A percentile compares a stretch with the other conserved stretches of the same genome.
These are phyloP conservation scores for Artibeus lituratus DNA, from an alignment of 2,797 vertebrate species.

Conservation along the genomic window DNA sequence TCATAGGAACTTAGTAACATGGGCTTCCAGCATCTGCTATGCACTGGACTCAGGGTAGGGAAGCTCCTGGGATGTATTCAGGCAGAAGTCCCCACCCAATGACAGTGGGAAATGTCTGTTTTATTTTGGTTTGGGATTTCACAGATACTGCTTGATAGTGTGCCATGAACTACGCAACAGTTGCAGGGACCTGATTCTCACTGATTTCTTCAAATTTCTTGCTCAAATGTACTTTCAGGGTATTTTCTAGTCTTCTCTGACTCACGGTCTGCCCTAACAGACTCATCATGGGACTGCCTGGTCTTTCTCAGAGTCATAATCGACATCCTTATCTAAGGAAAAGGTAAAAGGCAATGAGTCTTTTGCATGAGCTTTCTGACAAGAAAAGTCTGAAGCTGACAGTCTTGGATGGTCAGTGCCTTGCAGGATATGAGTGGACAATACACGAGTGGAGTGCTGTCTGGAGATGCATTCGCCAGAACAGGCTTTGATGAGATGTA, in stretches of 20 bases:
- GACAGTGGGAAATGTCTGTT: neutral
- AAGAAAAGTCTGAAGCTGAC: neutral
- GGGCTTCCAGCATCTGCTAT: neutral
- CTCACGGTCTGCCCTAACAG: neutral
- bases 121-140: neutral
- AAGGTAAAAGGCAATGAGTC: neutral
- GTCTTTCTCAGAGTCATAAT: neutral
- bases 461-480: neutral
- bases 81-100: fast-evolving
- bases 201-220: neutral
- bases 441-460: neutral
- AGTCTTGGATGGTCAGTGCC: neutral
- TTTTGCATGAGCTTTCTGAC: neutral
- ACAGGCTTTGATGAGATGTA: neutral
- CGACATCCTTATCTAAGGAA: neutral
- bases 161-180: neutral
- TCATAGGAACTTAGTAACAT: neutral
- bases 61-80: neutral
- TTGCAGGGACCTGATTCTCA: neutral
- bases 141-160: neutral
- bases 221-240: neutral
- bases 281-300: neutral
- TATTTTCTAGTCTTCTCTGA: neutral
- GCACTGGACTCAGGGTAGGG: neutral
- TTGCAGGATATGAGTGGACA: neutral